Evolutionary conservation across 1,140 invertebrate species (phyloP), one percentile per base, ranked within the genome.

Genomic region (Lordiphosa collinella): DNA sequence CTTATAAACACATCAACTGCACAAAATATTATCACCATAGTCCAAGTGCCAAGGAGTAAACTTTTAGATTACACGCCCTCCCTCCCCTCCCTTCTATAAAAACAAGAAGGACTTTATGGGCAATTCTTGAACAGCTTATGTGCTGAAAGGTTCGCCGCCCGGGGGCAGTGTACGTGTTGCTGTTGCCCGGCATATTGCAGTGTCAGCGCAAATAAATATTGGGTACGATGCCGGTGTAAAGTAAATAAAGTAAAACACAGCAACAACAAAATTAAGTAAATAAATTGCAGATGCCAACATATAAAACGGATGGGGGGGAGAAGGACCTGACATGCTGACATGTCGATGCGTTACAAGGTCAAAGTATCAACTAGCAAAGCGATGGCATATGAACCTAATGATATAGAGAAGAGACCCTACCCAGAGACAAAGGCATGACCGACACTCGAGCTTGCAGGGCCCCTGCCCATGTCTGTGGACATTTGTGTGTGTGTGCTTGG

Each of bases 281-380:
- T 69, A 60, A 60, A 69, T 67, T 66, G 52, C 62, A 66, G 56
- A 56, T 66, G 62, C 36, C 40, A 70, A 51, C 62, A 66, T 66
- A 61, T 32, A 2, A 53, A 70, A 52, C 11, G 22, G 35, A 4
- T 12, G 36, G 36, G 36, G 36, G 12, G 16, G 9, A 7, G 18
- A 10, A 11, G n/a, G n/a, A n/a, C n/a, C n/a, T n/a, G n/a, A n/a
- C n/a, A n/a, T n/a, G 14, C 22, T 44, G 41, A 4, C 41, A 44
- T 44, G 38, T 16, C 34, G 44, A 54, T 49, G 56, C 38, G 52
- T 41, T 53, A 51, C 63, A 71, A 71, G 67, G 63, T 67, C 63
- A 67, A 67, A 58, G 67, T 67, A 53, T 53, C 53, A 71, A 60
- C 46, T 60, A 48, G 55, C 62, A 65, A 65, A 55, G 54, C 60